Evolutionary conservation across 1,140 invertebrate genomes (phyloP), one percentile per base, ranked within the genome.

Genomic region (Cydia fagiglandana): DNA sequence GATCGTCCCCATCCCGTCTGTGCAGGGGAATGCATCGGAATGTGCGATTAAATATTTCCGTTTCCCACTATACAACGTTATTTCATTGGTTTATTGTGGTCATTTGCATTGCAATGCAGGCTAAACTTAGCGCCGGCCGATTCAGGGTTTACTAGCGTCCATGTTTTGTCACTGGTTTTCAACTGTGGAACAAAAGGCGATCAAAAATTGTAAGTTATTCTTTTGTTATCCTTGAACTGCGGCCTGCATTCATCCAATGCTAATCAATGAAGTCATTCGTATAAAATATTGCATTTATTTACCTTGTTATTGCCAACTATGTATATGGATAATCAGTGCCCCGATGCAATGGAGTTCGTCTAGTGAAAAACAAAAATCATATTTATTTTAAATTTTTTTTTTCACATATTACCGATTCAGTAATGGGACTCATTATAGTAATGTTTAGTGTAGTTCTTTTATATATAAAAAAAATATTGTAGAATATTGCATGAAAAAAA

Each of bases 1-100:
- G 64, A 66, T 66, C 15, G 64, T 68, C 30, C 13, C 64, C 30
- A n/a, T 38, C 15, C 28, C 13, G 64, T 34, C 64, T 34, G 7
- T n/a, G 76, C 50, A 80, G 7, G 81, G 82, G 79, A 83, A 78
- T 79, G 79, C 77, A 83, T 84, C 77, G 81, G 79, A 84, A 81
- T 77, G 77, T 78, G 79, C 80, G 79, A 77, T 86, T 85, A 83
- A 79, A 84, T 86, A 87, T 84, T 87, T 86, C 86, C 86, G 84
- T 74, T 81, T 80, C 74, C 77, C 80, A 84, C 84, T 81, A 83
- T 80, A 80, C 56, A 70, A 68, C 76, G 73, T 38, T 73, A 78
- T 78, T 83, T 38, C 74, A 41, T 70, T 20, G 66, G 34, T 70
- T 17, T 64, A 73, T 53, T 73, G 73, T 56, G 61, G 64, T 41